Percentiles rank a stretch among this genome's conserved stretches.
Evolutionary conservation across 1,140 invertebrate species (phyloP).

Genomic region (Pinna nobilis): DNA sequence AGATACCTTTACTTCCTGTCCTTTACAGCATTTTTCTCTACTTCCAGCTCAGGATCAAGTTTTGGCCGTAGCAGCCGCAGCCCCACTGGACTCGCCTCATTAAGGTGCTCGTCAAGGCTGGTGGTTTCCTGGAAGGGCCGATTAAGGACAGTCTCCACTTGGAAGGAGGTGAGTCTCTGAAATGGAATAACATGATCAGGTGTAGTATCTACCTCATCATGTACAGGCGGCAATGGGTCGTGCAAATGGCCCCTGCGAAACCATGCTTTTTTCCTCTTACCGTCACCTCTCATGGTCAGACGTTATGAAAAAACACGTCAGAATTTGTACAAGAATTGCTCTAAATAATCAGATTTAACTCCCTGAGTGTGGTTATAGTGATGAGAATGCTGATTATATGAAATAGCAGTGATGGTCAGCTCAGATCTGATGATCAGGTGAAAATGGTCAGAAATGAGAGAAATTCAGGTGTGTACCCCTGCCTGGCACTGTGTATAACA

Average conservation of each 20-base stretch:
- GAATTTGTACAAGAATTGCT: too few relatives aligned
- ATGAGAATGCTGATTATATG: too few relatives aligned
- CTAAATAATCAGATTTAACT: too few relatives aligned
- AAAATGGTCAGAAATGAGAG: too few relatives aligned
- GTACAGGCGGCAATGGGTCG: neutral
- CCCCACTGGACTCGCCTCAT: too few relatives aligned
- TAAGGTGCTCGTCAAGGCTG: neutral
- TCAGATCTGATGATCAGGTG: too few relatives aligned
- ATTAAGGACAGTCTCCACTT: neutral
- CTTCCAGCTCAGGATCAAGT: neutral
- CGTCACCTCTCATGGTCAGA: neutral
- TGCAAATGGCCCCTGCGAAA: neutral
- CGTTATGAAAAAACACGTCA: too few relatives aligned
- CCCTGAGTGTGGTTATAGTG: too few relatives aligned
- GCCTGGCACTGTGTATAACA: too few relatives aligned
- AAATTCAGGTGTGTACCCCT: too few relatives aligned
- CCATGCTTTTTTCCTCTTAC: neutral
- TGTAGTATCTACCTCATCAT: neutral
- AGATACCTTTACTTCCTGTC: neutral
- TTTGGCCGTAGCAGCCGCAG: neutral
- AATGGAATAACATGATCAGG: neutral
- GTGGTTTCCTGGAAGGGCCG: neutral
- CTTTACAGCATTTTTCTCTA: neutral
- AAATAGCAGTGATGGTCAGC: too few relatives aligned
- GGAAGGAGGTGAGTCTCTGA: neutral